Conservation (phyloP, 1,140 invertebrate species). For the Triops longicaudatus region DNA sequence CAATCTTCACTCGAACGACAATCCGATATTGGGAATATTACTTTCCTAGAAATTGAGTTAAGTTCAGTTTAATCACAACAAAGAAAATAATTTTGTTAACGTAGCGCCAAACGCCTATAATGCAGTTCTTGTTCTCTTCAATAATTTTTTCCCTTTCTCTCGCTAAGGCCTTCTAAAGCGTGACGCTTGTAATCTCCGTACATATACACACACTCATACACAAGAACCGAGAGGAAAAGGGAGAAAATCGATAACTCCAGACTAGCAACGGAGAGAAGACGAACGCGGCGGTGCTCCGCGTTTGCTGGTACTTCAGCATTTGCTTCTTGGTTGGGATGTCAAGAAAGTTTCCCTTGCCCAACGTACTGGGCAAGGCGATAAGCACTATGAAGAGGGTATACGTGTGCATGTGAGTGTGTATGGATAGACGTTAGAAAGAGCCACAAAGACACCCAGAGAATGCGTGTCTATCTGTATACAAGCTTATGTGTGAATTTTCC, state of each 20-base stretch:
- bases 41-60: too few relatives aligned
- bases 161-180: neutral
- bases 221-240: too few relatives aligned
- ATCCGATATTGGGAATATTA: too few relatives aligned
- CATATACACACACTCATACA: too few relatives aligned
- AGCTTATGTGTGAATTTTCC: too few relatives aligned
- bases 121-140: neutral
- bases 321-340: neutral
- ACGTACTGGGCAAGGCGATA: too few relatives aligned
- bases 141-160: neutral
- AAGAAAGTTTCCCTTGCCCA: neutral
- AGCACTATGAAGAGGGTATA: neutral
- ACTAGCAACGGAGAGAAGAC: neutral
- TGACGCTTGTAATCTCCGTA: neutral
- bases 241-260: neutral
- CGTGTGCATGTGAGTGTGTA: neutral
- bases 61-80: neutral
- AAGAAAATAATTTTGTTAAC: neutral
- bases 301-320: neutral
- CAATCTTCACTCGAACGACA: too few relatives aligned
- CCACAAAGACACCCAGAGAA: too few relatives aligned
- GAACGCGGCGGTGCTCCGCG: conserved; percentile 8
- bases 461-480: too few relatives aligned
- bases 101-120: neutral
- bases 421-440: neutral